Evolutionary conservation across 2,797 vertebrate species (phyloP), one percentile per base, ranked within the genome.

Genomic region (Fratercula arctica): DNA sequence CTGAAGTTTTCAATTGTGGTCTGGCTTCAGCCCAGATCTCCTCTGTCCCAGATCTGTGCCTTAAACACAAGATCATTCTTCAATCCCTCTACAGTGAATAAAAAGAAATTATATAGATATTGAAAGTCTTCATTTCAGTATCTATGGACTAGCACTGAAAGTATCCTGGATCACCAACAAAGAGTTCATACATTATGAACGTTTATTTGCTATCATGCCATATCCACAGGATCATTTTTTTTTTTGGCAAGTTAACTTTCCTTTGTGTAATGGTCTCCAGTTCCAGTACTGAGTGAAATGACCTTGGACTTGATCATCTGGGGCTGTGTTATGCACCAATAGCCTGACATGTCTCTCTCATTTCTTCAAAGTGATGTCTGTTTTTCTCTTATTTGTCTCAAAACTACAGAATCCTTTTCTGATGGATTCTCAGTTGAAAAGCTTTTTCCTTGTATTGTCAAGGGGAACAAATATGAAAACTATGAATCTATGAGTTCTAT

Each of bases 131-230:
- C 23, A 85, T 85, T 92, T 94, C 3, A 3, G 66, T 78, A 68
- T 92, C 75, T 90, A 29, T 3, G 5, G 63, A 60, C 64, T 85
- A 81, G 66, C 56, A 70, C 48, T 70, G 77, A 95, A 96, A 95
- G 89, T 74, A 86, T 85, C 84, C 80, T 96, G 93, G 96, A 95
- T 95, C 84, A 90, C 45, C 72, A 82, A 95, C 93, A 93, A 86
- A 94, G 75, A 92, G 46, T 66, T 80, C 56, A 60, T 88, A 91
- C 64, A 39, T 29, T 64, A 61, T 0, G 0, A 94, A 48, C 0
- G 0, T 54, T 95, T 72, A 60, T 95, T 96, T 96, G 56, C 92
- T 82, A 53, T 59, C 87, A 37, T 87, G 69, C 63, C 91, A 68
- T 70, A 93, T 81, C 89, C 91, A 85, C 72, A 75, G 16, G 39